Percentiles rank a stretch among this genome's conserved stretches.
These are phyloP conservation scores for Phalanger gymnotis DNA, from an alignment of 2,797 vertebrate species.

Conservation along the genomic window DNA sequence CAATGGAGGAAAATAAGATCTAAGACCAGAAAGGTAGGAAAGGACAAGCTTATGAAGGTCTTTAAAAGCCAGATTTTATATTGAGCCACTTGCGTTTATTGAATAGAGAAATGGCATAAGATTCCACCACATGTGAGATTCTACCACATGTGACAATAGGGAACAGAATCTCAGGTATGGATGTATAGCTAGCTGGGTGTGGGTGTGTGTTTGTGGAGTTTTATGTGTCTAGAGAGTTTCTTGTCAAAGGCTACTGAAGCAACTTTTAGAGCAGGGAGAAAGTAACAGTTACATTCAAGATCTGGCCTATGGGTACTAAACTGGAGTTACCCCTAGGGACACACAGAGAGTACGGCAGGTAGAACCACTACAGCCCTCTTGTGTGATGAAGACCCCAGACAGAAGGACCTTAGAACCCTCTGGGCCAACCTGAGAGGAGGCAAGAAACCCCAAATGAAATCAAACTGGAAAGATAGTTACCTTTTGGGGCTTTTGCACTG, in stretches of 20 bases:
- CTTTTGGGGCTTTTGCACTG: slow-evolving; percentile 28
- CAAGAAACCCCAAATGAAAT: neutral
- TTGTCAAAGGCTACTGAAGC: neutral
- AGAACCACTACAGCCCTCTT: neutral
- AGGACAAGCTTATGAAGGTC: neutral
- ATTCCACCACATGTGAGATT: neutral
- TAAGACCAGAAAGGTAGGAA: neutral
- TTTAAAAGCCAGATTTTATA: neutral
- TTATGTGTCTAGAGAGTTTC: neutral
- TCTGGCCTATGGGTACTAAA: neutral
- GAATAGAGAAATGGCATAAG: neutral
- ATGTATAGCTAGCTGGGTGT: neutral
- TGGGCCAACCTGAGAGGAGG: neutral
- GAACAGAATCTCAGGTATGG: neutral
- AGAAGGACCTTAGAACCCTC: neutral
- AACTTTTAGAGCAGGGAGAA: neutral
- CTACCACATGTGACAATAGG: neutral
- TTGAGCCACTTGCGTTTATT: neutral
- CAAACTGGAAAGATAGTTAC: slow-evolving; percentile 7
- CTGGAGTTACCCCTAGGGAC: neutral
- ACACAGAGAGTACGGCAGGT: neutral
- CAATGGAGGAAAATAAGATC: neutral
- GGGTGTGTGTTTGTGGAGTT: neutral
- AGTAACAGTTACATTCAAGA: neutral
- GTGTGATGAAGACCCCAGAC: neutral